A percentile compares a stretch with the other conserved stretches of the same genome.
Conservation (phyloP, 2,888 invertebrate genomes). For the Cybosia mesomella region DNA sequence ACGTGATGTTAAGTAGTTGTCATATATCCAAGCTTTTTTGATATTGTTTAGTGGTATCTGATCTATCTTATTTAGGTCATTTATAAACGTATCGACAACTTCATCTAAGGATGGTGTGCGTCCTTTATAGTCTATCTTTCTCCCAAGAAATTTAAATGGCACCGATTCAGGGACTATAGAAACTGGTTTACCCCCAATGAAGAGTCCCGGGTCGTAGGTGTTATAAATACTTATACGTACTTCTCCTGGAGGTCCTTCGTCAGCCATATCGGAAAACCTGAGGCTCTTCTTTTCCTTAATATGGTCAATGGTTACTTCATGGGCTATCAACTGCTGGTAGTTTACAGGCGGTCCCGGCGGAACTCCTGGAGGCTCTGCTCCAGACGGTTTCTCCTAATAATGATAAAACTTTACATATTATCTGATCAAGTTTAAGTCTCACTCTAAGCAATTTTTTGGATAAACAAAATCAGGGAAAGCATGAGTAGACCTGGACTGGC, state of each 20-base stretch:
- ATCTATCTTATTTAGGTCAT: no score
- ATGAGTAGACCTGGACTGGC: not conserved
- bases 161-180: no score
- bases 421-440: not conserved
- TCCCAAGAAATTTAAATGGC: no score
- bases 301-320: constrained; percentile 57
- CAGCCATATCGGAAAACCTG: constrained; percentile 88
- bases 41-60: no score
- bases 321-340: constrained; percentile 86
- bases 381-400: constrained; percentile 74
- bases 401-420: not conserved
- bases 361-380: constrained; percentile 92
- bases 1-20: no score
- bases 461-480: not conserved
- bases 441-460: not conserved
- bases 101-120: no score
- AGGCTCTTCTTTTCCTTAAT: constrained; percentile 85
- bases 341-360: constrained; percentile 95
- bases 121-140: no score
- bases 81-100: no score
- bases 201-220: no score
- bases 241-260: constrained; percentile 83
- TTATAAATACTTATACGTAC: constrained; percentile 1
- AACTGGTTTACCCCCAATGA: no score
- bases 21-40: no score